Conservation (phyloP, 2,113 vertebrate species). For the Pelobates fuscus region DNA sequence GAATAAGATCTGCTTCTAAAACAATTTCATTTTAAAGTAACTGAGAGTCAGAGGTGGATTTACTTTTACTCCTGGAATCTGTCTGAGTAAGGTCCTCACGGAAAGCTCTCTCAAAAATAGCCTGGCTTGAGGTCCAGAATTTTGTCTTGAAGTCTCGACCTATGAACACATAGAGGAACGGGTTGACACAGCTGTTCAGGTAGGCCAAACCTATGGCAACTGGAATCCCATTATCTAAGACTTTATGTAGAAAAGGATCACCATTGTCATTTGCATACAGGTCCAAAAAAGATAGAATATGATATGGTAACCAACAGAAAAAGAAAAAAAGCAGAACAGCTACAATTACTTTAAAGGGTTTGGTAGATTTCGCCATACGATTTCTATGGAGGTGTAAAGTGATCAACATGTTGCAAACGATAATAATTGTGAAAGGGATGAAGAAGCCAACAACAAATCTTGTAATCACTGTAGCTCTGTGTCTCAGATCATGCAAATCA, state of each 20-base stretch:
- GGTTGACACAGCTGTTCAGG: slow-evolving; percentile 90
- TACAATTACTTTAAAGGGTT: slow-evolving; percentile 82
- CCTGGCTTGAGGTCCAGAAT: slow-evolving; percentile 58
- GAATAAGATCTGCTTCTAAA: no score
- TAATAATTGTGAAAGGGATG: slow-evolving; percentile 74
- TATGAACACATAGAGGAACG: slow-evolving; percentile 80
- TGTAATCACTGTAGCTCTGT: slow-evolving; percentile 58
- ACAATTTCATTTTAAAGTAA: background rate
- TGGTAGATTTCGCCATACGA: slow-evolving; percentile 71
- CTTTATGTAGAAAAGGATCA: slow-evolving; percentile 57
- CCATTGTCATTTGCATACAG: slow-evolving; percentile 53
- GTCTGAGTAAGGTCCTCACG: slow-evolving; percentile 56
- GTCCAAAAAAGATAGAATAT: slow-evolving; percentile 76
- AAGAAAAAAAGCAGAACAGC: slow-evolving; percentile 79
- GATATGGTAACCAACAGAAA: slow-evolving; percentile 85
- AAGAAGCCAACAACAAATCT: slow-evolving; percentile 76
- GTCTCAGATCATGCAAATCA: slow-evolving; percentile 53
- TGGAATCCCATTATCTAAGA: slow-evolving; percentile 75
- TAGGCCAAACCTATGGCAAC: slow-evolving; percentile 83
- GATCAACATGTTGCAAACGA: slow-evolving; percentile 76
- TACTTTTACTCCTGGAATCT: slow-evolving; percentile 57
- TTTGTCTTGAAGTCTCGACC: slow-evolving; percentile 75
- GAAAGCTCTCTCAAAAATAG: slow-evolving; percentile 60
- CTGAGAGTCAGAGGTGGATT: slow-evolving; percentile 51
- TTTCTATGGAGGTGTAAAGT: slow-evolving; percentile 69